Conservation (phyloP, 2,888 invertebrate species). For the Synanthedon vespiformis region DNA sequence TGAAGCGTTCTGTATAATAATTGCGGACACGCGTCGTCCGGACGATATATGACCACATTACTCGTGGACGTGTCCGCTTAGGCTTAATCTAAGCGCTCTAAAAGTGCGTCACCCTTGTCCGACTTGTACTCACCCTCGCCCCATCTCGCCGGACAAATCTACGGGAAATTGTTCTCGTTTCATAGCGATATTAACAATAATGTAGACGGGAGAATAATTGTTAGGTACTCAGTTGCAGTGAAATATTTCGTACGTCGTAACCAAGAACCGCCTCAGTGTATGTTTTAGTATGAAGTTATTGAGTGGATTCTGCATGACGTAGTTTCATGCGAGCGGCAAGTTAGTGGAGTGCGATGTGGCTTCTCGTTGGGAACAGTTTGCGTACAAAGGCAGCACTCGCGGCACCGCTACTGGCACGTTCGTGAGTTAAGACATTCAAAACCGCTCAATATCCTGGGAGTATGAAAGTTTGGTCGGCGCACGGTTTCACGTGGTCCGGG, state of each 20-base stretch:
- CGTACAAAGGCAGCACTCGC: conserved; percentile 47
- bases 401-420: conserved; percentile 48
- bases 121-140: conserved; percentile 30
- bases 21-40: conserved; percentile 51
- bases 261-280: neutral
- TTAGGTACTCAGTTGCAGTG: too few species aligned
- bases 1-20: conserved; percentile 37
- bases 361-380: conserved; percentile 51
- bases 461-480: conserved; percentile 69
- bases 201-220: too few species aligned
- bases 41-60: conserved; percentile 68
- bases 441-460: conserved; percentile 70
- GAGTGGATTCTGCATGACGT: neutral
- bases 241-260: too few species aligned
- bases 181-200: neutral
- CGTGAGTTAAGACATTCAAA: conserved; percentile 72
- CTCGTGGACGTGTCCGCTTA: conserved; percentile 61
- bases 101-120: conserved; percentile 61
- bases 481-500: conserved; percentile 69
- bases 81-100: conserved; percentile 57
- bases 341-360: conserved; percentile 27
- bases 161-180: neutral
- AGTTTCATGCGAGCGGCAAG: conserved; percentile 5
- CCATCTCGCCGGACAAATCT: conserved; percentile 10
- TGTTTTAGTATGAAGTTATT: neutral